phyloP scores from a whole-genome alignment of 2,113 vertebrate species.

The Centropristis striata region DNA sequence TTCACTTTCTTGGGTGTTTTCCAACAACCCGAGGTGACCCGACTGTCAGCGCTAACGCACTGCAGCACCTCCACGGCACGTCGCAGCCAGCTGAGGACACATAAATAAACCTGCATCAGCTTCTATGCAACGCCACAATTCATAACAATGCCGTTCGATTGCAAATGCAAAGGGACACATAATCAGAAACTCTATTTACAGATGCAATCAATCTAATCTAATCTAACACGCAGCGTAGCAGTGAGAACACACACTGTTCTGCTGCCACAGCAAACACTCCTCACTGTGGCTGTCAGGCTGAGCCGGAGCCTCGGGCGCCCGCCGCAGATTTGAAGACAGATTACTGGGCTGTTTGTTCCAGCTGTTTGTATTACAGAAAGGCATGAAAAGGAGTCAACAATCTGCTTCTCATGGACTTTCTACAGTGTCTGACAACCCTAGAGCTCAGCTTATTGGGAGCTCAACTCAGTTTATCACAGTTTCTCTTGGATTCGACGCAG shows the following conservation, averaged over 20 bases:
- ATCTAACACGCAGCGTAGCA: constrained; percentile 9
- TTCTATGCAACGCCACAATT: neutral
- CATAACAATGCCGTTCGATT: neutral
- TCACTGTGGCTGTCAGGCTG: constrained; percentile 20
- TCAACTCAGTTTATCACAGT: constrained; percentile 5
- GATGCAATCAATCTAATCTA: constrained; percentile 47
- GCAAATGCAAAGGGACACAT: constrained; percentile 26
- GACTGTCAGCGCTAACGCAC: constrained; percentile 11
- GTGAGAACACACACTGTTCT: constrained; percentile 14
- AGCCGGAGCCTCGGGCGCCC: constrained; percentile 22
- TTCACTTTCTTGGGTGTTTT: constrained; percentile 30
- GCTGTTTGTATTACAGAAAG: constrained; percentile 48
- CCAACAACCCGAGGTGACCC: constrained; percentile 23
- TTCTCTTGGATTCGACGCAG: constrained; percentile 14
- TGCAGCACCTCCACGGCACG: neutral
- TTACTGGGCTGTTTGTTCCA: constrained; percentile 57
- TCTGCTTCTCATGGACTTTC: constrained; percentile 21
- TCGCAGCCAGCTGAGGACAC: constrained; percentile 7
- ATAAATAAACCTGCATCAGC: constrained; percentile 8
- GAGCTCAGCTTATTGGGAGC: constrained; percentile 24
- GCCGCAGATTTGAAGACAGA: constrained; percentile 46
- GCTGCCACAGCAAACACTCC: constrained; percentile 30
- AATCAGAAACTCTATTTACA: constrained; percentile 14
- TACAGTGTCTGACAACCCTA: constrained; percentile 11
- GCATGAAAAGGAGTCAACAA: constrained; percentile 12